Conservation (phyloP, 2,888 invertebrate species). For the Ctena decussata region DNA sequence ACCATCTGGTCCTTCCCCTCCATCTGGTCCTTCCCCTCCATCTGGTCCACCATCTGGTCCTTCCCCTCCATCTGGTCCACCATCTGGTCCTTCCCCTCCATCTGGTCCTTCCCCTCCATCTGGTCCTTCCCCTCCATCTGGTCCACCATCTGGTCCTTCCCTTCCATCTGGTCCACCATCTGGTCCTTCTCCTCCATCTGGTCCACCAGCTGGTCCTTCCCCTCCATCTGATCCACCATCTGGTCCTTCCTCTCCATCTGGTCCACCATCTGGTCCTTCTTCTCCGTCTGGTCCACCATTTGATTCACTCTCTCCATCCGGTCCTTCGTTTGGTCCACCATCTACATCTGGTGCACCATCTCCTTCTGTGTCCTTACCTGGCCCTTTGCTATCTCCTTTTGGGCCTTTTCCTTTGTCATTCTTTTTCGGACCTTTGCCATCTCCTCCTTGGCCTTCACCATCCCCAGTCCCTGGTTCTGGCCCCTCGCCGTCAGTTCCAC, state of each 20-base stretch:
- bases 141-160: background rate
- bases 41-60: no score
- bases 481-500: background rate
- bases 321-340: background rate
- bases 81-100: background rate
- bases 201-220: background rate
- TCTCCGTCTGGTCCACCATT: background rate
- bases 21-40: no score
- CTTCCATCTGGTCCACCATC: background rate
- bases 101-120: background rate
- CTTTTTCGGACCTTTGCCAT: background rate
- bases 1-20: no score
- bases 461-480: background rate
- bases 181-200: background rate
- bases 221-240: background rate
- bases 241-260: background rate
- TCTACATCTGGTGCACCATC: background rate
- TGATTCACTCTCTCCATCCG: background rate
- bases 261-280: background rate
- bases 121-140: background rate
- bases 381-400: background rate
- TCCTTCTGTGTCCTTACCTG: background rate
- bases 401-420: background rate
- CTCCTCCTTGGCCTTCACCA: background rate
- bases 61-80: background rate